Conservation (phyloP, 2,797 vertebrate species). For the Menidia menidia region DNA sequence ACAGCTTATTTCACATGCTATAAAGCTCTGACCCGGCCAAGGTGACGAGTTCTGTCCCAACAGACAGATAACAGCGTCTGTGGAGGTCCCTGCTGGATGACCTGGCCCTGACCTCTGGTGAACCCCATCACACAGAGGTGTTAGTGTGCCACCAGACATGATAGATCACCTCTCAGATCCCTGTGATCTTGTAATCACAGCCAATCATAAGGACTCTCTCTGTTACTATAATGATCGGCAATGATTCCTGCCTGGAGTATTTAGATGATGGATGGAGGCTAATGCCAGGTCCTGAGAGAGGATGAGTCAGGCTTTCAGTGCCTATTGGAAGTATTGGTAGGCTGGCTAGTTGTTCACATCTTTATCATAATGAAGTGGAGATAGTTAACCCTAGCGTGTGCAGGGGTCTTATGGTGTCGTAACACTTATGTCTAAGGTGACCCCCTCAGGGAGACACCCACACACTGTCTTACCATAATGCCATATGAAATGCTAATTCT, state of each 20-base stretch:
- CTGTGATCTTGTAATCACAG: conserved; percentile 79
- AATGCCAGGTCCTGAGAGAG: conserved; percentile 69
- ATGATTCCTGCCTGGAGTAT: conserved; percentile 83
- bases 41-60: not conserved
- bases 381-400: conserved; percentile 82
- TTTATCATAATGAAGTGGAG: conserved; percentile 87
- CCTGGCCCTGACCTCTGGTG: conserved; percentile 77
- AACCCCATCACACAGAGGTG: conserved; percentile 81
- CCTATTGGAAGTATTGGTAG: conserved; percentile 75
- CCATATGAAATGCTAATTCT: conserved; percentile 85
- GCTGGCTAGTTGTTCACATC: conserved; percentile 78
- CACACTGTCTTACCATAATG: conserved; percentile 79
- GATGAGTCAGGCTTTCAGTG: conserved; percentile 55
- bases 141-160: conserved; percentile 80
- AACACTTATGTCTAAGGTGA: conserved; percentile 82
- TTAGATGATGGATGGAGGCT: conserved; percentile 85
- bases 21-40: not conserved
- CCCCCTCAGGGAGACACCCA: conserved; percentile 81
- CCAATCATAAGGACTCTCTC: conserved; percentile 75
- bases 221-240: conserved; percentile 83
- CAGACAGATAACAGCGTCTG: conserved; percentile 30
- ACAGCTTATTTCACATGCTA: not conserved
- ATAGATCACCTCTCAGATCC: conserved; percentile 83
- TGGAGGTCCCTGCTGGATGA: conserved; percentile 67
- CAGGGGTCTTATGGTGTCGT: conserved; percentile 69